Evolutionary conservation across 2,797 vertebrate species (phyloP).

Genomic region (Nannoperca obscura): DNA sequence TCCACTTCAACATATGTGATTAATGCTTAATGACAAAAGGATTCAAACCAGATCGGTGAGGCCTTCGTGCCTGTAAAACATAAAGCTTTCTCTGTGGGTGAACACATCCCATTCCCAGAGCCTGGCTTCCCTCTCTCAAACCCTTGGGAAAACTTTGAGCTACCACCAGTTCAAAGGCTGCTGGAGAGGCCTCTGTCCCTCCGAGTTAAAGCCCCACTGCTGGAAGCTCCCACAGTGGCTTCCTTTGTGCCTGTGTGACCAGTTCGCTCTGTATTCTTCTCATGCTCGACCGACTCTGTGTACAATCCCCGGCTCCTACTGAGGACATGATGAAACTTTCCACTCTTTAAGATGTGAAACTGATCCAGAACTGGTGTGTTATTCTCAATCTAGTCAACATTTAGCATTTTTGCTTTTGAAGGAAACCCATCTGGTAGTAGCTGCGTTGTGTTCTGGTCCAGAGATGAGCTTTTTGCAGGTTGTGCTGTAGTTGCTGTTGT

Average conservation of each 20-base stretch:
- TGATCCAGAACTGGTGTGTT: background rate
- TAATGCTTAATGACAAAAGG: background rate
- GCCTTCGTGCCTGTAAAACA: background rate
- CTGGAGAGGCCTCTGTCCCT: constrained; percentile 61
- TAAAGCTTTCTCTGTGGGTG: constrained; percentile 36
- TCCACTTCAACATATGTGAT: background rate
- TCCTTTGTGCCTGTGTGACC: constrained; percentile 76
- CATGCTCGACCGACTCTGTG: constrained; percentile 50
- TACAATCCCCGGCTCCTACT: constrained; percentile 42
- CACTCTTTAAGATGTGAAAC: background rate
- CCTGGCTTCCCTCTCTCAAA: constrained; percentile 53
- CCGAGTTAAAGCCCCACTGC: constrained; percentile 67
- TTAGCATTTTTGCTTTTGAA: constrained; percentile 19
- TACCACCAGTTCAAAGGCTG: constrained; percentile 76
- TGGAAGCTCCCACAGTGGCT: constrained; percentile 79
- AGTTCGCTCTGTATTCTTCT: constrained; percentile 77
- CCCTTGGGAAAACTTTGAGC: constrained; percentile 76
- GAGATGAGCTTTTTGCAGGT: background rate
- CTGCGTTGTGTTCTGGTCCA: background rate
- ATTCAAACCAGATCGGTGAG: constrained; percentile 23
- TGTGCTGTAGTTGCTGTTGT: background rate
- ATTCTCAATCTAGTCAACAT: background rate
- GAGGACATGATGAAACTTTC: constrained; percentile 53
- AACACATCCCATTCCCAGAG: constrained; percentile 61
- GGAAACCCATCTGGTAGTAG: background rate